Evolutionary conservation across 2,113 vertebrate species (phyloP), one percentile per base, ranked within the genome.

Genomic region (Damaliscus lunatus): DNA sequence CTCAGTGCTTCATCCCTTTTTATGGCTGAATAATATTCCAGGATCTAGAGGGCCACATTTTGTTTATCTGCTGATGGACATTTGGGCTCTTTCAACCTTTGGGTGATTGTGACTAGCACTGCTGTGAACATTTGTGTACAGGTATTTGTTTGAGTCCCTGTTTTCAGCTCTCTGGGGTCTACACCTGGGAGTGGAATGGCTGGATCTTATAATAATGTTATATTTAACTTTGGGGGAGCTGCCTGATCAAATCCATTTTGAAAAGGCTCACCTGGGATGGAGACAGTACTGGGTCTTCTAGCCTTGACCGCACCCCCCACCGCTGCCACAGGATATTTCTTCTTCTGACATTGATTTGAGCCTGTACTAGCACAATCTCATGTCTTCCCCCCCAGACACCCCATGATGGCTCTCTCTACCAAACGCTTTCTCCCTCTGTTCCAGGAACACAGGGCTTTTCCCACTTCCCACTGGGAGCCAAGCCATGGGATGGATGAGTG

Each of bases 71-170:
- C 2, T 16, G 27, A 25, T 2, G n/a, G 40, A 21, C 52, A 8
- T 27, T 19, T 59, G 50, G 67, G 29, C 3, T 8, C 11, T 25
- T 19, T 43, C 3, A 3, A 15, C 81, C 6, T 46, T 36, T 13
- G 11, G 87, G 29, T 10, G 7, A 8, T 8, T 31, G 36, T 36
- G 71, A 57, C 12, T 14, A 3, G 59, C 0, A 15, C 29, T 29
- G 19, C 36, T 12, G 1, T 29, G 50, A 31, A 50, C 33, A 11
- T 31, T 5, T 3, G 2, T 17, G 40, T 23, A 25, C 2, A 0
- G 16, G 60, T 5, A 36, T 52, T 52, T 10, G 80, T n/a, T n/a
- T 14, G 33, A 43, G 13, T 27, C 55, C 40, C 64, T 48, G 48
- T 55, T 62, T 64, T 90, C 29, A 52, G 9, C 36, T 33, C 55